phyloP scores from a whole-genome alignment of 2,888 invertebrate genomes.

The Ryuthela nishihirai region DNA sequence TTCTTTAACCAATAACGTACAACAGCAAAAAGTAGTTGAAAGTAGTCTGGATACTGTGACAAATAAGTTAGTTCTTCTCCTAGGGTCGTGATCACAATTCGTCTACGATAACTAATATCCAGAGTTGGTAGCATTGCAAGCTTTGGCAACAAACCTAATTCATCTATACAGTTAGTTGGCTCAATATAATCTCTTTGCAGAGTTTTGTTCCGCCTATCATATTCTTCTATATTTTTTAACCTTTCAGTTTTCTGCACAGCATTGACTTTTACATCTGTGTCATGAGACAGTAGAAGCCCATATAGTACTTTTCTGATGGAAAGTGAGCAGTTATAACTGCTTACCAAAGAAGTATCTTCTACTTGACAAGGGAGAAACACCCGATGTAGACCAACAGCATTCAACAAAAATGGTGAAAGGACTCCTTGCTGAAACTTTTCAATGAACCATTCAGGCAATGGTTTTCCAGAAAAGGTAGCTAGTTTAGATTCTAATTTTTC shows the following conservation, averaged over 20 bases:
- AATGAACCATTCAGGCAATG: constrained; percentile 63
- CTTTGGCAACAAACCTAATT: constrained; percentile 3
- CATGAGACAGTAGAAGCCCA: constrained; percentile 45
- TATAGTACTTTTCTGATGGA: constrained; percentile 46
- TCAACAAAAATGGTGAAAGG: constrained; percentile 64
- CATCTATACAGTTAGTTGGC: constrained; percentile 2
- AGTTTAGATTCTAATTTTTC: background rate
- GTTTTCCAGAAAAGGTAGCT: constrained; percentile 39
- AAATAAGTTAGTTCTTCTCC: background rate
- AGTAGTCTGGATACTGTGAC: constrained; percentile 2
- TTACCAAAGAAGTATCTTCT: constrained; percentile 44
- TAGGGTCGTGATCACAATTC: constrained; percentile 2
- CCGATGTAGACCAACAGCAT: constrained; percentile 46
- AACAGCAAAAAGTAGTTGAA: constrained; percentile 8
- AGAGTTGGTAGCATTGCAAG: constrained; percentile 3
- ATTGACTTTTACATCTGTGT: constrained; percentile 1
- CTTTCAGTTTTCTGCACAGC: constrained; percentile 4
- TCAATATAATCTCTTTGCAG: background rate
- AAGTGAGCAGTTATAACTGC: constrained; percentile 45
- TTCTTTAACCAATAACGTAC: constrained; percentile 20
- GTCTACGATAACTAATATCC: background rate
- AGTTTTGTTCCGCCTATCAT: constrained; percentile 8
- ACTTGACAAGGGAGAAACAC: constrained; percentile 46
- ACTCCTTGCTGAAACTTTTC: constrained; percentile 60
- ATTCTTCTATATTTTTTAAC: constrained; percentile 10